Percentiles rank a stretch among this genome's conserved stretches.
These are phyloP conservation scores for Neogale vison DNA, from an alignment of 2,113 vertebrate species.

Conservation along the genomic window DNA sequence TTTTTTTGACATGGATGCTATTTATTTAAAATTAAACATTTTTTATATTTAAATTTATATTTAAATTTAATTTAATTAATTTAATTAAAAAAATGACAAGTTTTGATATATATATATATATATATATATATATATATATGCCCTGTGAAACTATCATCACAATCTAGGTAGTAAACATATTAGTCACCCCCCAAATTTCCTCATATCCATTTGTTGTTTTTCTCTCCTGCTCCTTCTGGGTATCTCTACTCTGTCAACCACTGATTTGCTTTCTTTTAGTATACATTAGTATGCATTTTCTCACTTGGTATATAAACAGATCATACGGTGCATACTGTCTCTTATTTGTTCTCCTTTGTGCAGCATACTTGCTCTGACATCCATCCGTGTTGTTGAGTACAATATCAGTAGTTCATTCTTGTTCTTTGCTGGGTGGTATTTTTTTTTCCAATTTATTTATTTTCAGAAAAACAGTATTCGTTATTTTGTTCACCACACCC, in stretches of 20 bases:
- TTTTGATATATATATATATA: background rate
- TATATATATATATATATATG: no score
- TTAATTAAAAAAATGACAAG: background rate
- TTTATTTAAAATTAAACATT: no score
- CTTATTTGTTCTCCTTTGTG: background rate
- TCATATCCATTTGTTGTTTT: background rate
- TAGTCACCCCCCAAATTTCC: background rate
- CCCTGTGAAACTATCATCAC: no score
- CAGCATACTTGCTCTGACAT: background rate
- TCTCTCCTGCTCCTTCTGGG: no score
- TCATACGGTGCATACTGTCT: background rate
- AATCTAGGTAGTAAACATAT: no score
- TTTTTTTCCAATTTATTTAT: no score
- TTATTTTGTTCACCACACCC: no score
- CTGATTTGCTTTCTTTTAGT: background rate
- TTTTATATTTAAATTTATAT: no score
- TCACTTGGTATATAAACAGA: background rate
- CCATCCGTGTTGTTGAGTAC: no score
- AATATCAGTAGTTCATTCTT: background rate
- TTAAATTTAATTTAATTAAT: background rate
- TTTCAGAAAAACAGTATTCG: no score
- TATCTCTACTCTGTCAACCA: background rate
- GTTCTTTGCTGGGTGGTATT: background rate
- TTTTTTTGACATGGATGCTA: no score
- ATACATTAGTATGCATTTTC: background rate